Evolutionary conservation across 2,797 vertebrate species (phyloP), one percentile per base, ranked within the genome.

Genomic region (Nyctalus aviator): DNA sequence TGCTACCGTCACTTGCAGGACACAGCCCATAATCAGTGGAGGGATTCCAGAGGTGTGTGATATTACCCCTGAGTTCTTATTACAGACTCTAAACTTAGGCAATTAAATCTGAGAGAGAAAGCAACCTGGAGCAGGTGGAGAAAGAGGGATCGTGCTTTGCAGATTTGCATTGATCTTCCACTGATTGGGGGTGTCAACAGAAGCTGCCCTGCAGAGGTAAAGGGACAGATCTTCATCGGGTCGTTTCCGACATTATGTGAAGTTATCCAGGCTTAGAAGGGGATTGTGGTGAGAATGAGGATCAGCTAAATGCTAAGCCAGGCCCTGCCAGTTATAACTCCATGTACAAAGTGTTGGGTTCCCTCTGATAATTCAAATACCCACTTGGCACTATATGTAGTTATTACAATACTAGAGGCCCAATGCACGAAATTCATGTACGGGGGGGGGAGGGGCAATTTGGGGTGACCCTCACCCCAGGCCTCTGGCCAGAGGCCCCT

Each of bases 91-190:
- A 48, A 81, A 64, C 44, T 94, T 71, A 69, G 62, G 21, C 44
- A 71, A 79, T 91, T 94, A 66, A 86, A 73, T 79, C 15, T 41
- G 32, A 94, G 59, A 88, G 83, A 88, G 83, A 91, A 93, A 83
- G 53, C 35, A 32, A 48, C 6, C 30, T 15, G 13, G 35, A 41
- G 13, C 62, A 8, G 8, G 6, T 71, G 4, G 53, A 79, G 84
- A 77, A 17, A 79, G 59, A 71, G 48, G 10, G 46, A 62, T 18
- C 23, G 32, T 79, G 77, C 11, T 27, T 46, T 86, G 69, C 93
- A 35, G 64, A 46, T 46, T 66, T 21, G 15, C 25, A 13, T 21
- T 62, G 62, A n/a, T 13, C 72, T n/a, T 41, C 6, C 20, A 2
- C 27, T 41, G 27, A 53, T 46, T 3, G 4, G 8, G 21, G 21